Percentiles rank a stretch among this genome's conserved stretches.
Evolutionary conservation across 2,113 vertebrate genomes (phyloP).

Genomic region (Phylloscopus whistleri): DNA sequence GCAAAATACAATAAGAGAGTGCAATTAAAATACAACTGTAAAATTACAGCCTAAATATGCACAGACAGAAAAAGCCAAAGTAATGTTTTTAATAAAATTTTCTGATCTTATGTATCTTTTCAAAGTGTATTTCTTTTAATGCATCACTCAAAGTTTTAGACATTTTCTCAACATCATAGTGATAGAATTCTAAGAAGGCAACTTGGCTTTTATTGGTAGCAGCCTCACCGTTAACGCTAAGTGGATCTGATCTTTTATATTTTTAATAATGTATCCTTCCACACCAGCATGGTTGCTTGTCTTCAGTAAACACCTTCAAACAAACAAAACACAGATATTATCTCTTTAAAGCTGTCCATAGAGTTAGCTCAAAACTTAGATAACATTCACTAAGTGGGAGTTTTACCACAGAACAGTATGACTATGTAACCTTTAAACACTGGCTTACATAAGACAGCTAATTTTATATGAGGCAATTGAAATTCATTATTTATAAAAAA

Average conservation of each 20-base stretch:
- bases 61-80: background rate
- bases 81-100: background rate
- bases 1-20: background rate
- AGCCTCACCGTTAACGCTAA: slow-evolving; percentile 80
- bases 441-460: background rate
- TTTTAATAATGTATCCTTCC: slow-evolving; percentile 88
- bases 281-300: slow-evolving; percentile 89
- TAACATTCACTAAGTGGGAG: background rate
- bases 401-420: background rate
- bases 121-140: background rate
- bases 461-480: background rate
- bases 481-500: background rate
- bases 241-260: slow-evolving; percentile 90
- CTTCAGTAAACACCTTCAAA: slow-evolving; percentile 87
- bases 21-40: background rate
- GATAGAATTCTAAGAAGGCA: background rate
- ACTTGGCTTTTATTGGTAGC: background rate
- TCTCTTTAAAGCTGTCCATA: background rate
- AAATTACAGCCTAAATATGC: background rate
- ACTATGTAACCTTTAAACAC: background rate
- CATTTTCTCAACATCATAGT: background rate
- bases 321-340: background rate
- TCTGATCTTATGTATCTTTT: background rate
- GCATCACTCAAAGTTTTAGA: background rate
- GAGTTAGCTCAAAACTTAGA: background rate